Evolutionary conservation across 2,888 invertebrate species (phyloP).

Genomic region (Melolontha melolontha): DNA sequence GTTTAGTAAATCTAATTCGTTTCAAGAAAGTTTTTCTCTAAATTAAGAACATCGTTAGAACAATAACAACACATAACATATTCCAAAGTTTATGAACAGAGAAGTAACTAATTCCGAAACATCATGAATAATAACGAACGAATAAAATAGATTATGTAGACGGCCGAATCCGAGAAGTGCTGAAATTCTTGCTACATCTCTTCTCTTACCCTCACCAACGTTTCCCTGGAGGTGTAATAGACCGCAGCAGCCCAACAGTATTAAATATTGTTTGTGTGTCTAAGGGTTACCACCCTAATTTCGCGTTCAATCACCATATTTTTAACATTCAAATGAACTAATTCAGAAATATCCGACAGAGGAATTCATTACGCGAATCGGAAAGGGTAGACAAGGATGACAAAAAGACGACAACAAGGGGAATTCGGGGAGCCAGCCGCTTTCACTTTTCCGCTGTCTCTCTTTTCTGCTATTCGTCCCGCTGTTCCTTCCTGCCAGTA

Average conservation of each 20-base stretch:
- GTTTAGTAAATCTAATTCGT: too few relatives aligned
- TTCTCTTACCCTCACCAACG: not conserved
- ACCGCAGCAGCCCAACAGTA: conserved; percentile 22
- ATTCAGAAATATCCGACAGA: conserved; percentile 51
- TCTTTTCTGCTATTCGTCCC: conserved; percentile 21
- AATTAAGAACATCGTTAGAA: not conserved
- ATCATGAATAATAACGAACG: conserved; percentile 43
- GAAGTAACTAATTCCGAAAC: conserved; percentile 33
- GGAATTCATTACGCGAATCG: conserved; percentile 47
- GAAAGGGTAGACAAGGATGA: conserved; percentile 31
- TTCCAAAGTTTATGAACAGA: conserved; percentile 12
- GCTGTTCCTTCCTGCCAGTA: conserved; percentile 40
- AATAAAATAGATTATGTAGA: conserved; percentile 41
- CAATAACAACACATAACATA: conserved; percentile 4
- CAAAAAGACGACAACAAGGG: conserved; percentile 11
- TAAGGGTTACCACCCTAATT: conserved; percentile 41
- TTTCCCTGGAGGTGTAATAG: conserved; percentile 23
- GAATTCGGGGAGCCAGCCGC: not conserved
- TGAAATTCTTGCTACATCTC: conserved; percentile 14
- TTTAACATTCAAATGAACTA: conserved; percentile 52
- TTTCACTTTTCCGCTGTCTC: conserved; percentile 14
- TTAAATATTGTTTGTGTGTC: conserved; percentile 42
- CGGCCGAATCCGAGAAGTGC: conserved; percentile 13
- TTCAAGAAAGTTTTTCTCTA: not conserved
- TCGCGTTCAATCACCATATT: conserved; percentile 49